Conservation (phyloP, 2,797 vertebrate genomes). For the Acanthiza pusilla region DNA sequence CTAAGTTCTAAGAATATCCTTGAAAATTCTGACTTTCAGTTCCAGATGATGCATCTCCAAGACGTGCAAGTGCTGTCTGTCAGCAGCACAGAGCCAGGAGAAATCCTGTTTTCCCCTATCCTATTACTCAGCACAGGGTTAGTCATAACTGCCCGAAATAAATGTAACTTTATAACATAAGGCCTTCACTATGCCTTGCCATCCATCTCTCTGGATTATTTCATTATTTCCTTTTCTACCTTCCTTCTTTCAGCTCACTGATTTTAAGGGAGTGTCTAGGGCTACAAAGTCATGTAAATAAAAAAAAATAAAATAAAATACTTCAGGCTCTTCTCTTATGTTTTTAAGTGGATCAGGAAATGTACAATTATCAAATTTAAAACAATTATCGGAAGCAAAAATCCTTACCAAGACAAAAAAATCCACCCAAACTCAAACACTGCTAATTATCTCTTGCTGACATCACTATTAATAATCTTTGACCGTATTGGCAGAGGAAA, state of each 20-base stretch:
- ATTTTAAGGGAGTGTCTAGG: neutral
- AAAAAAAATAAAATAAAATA: neutral
- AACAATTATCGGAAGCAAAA: neutral
- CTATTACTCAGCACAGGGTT: neutral
- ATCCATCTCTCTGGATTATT: neutral
- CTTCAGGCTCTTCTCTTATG: neutral
- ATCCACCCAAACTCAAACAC: neutral
- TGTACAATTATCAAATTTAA: neutral
- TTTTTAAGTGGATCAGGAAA: neutral
- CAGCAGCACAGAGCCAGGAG: neutral
- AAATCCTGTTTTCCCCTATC: neutral
- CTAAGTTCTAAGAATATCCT: neutral
- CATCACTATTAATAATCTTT: neutral
- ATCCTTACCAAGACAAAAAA: neutral
- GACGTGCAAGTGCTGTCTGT: neutral
- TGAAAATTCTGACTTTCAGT: neutral
- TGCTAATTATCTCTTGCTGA: neutral
- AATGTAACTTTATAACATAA: neutral
- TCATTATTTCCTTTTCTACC: neutral
- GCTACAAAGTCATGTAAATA: neutral
- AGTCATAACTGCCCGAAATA: slow-evolving; percentile 24
- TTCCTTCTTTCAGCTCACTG: neutral
- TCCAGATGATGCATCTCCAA: neutral
- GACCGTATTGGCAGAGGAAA: neutral
- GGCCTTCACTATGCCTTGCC: neutral